Conservation (phyloP, 2,113 vertebrate species). For the Eira barbara region DNA sequence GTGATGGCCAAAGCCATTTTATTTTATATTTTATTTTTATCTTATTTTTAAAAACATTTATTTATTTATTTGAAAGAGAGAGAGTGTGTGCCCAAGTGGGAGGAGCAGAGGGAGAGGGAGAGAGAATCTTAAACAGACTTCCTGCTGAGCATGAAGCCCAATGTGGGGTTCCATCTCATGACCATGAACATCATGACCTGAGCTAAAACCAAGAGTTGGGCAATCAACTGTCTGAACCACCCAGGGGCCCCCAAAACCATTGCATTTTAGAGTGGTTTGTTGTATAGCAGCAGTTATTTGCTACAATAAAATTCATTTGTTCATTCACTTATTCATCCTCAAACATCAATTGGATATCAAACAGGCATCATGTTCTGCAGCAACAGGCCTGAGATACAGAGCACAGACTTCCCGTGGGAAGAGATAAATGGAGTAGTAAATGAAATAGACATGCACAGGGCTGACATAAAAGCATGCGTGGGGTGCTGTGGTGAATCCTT, state of each 20-base stretch:
- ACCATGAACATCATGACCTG: neutral
- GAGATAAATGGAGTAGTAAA: neutral
- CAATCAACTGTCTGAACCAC: neutral
- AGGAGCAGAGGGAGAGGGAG: neutral
- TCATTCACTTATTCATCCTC: neutral
- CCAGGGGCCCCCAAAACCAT: neutral
- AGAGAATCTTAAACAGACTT: neutral
- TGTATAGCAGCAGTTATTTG: neutral
- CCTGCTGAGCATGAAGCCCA: neutral
- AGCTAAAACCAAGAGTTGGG: neutral
- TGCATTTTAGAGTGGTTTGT: neutral
- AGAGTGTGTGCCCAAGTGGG: neutral
- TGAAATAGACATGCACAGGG: neutral
- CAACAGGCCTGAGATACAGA: neutral
- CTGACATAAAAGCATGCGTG: neutral
- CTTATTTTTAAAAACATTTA: neutral
- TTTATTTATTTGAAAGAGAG: neutral
- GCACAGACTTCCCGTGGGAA: neutral
- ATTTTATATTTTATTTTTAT: neutral
- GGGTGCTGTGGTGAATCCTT: neutral
- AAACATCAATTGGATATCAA: no score
- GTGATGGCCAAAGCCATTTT: neutral
- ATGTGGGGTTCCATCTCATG: neutral
- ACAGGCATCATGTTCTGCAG: neutral
- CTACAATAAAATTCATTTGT: no score